phyloP scores from a whole-genome alignment of 2,888 invertebrate genomes.

The Drosophila percnosoma region DNA sequence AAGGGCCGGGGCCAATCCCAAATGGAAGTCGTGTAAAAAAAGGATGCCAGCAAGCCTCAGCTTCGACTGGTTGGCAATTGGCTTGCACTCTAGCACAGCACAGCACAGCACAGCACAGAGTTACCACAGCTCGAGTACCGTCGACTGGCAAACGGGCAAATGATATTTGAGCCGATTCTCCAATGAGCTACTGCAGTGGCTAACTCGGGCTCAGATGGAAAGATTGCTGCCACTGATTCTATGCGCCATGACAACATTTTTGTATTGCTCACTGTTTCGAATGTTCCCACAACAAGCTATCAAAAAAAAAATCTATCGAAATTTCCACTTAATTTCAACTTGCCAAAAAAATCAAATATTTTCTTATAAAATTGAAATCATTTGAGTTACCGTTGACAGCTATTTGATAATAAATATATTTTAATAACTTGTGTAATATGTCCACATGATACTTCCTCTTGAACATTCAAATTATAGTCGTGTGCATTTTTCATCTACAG shows the following conservation, averaged over 20 bases:
- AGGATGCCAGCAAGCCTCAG: conserved; percentile 52
- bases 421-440: background rate
- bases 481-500: background rate
- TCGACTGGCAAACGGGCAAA: conserved; percentile 24
- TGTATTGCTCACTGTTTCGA: conserved; percentile 6
- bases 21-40: conserved; percentile 57
- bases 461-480: background rate
- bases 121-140: conserved; percentile 18
- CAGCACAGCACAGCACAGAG: conserved; percentile 13
- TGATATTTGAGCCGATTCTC: conserved; percentile 72
- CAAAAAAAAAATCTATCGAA: conserved; percentile 8
- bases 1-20: conserved; percentile 80
- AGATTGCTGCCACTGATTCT: conserved; percentile 43
- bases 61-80: conserved; percentile 52
- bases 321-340: conserved; percentile 14
- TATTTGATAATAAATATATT: background rate
- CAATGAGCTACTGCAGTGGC: conserved; percentile 74
- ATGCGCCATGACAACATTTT: conserved; percentile 33
- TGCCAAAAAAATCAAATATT: background rate
- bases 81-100: conserved; percentile 46
- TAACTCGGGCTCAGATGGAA: conserved; percentile 28
- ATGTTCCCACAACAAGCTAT: conserved; percentile 8
- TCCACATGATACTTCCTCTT: background rate
- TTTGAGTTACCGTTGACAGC: background rate
- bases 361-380: conserved; percentile 2